phyloP scores from a whole-genome alignment of 2,888 invertebrate species.

The Morpho helenor region DNA sequence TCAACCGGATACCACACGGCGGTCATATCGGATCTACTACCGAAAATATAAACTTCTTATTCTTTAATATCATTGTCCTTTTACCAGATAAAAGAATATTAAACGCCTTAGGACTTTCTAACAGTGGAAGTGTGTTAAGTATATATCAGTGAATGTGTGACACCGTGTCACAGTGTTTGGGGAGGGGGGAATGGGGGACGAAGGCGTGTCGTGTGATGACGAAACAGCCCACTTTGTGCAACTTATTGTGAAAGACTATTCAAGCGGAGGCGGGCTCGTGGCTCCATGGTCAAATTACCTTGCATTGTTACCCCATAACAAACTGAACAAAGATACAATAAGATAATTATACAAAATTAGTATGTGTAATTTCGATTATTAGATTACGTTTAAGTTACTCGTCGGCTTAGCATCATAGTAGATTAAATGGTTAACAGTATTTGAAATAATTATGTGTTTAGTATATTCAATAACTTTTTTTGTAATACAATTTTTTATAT shows the following conservation, averaged over 20 bases:
- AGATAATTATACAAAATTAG: neutral
- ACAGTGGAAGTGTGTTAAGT: neutral
- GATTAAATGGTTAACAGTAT: no score
- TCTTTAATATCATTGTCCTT: no score
- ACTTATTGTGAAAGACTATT: constrained; percentile 71
- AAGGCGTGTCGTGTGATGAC: constrained; percentile 67
- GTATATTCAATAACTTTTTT: no score
- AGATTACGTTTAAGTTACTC: no score
- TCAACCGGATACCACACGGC: no score
- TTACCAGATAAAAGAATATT: no score
- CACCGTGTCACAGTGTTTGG: constrained; percentile 20
- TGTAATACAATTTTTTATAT: no score
- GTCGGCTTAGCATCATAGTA: no score
- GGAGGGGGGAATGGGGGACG: constrained; percentile 47
- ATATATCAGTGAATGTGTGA: constrained; percentile 7
- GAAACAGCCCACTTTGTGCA: constrained; percentile 69
- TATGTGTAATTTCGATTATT: no score
- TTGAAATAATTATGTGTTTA: no score
- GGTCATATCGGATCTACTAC: no score
- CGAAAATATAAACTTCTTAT: no score
- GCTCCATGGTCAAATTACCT: constrained; percentile 32
- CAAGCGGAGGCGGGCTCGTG: constrained; percentile 50
- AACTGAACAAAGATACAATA: constrained; percentile 8
- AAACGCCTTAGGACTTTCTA: neutral
- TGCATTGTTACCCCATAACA: constrained; percentile 25